Conservation (phyloP, 2,888 invertebrate genomes). For the Hydrotaea diabolus region DNA sequence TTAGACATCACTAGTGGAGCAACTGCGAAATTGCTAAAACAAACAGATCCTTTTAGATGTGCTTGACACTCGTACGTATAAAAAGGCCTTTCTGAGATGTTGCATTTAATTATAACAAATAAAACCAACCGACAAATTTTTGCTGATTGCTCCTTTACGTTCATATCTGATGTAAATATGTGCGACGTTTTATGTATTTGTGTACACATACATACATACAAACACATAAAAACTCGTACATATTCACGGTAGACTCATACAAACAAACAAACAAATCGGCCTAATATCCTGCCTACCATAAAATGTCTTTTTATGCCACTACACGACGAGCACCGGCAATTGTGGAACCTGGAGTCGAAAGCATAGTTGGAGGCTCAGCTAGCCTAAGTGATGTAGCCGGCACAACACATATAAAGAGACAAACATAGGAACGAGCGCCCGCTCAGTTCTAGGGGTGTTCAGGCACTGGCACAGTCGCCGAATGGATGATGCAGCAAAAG, state of each 20-base stretch:
- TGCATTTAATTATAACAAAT: conserved; percentile 53
- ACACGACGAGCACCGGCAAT: not conserved
- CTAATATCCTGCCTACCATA: conserved; percentile 5
- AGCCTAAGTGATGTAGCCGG: not conserved
- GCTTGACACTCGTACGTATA: not conserved
- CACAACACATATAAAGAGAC: not conserved
- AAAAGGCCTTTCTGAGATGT: not conserved
- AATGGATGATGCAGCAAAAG: conserved; percentile 8
- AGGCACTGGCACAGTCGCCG: not conserved
- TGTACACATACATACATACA: not conserved
- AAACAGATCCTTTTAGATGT: too few species aligned
- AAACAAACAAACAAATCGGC: conserved; percentile 1
- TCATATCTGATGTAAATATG: not conserved
- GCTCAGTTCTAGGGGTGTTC: not conserved
- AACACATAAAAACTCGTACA: not conserved
- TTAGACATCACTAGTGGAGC: too few species aligned
- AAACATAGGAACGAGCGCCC: too few species aligned
- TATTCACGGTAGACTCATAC: not conserved
- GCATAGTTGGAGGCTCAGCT: not conserved
- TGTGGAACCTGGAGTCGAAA: not conserved
- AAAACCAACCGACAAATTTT: conserved; percentile 40
- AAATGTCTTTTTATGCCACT: conserved; percentile 9
- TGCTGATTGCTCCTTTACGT: conserved; percentile 40
- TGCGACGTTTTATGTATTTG: too few species aligned
- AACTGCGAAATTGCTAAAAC: too few species aligned